These are phyloP conservation scores for Oxyruncus cristatus DNA, from an alignment of 2,113 vertebrate genomes.

Conservation along the genomic window DNA sequence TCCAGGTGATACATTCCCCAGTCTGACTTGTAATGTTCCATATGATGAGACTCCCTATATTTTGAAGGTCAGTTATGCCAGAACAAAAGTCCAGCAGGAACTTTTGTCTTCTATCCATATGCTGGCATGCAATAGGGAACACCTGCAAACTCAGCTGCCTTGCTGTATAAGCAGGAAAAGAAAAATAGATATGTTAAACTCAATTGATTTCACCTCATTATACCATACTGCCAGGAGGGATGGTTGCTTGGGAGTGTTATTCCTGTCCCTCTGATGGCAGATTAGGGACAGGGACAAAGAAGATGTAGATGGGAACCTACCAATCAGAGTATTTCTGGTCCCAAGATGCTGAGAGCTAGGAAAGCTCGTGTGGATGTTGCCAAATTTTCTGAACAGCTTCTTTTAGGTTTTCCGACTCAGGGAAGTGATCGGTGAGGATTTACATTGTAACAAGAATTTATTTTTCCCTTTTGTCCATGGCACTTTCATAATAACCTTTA, in stretches of 20 bases:
- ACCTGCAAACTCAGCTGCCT: background rate
- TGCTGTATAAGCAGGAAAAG: background rate
- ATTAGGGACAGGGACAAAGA: background rate
- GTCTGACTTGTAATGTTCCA: background rate
- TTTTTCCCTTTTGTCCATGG: background rate
- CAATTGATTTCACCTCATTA: background rate
- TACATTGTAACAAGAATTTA: background rate
- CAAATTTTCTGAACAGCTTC: background rate
- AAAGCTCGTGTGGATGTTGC: background rate
- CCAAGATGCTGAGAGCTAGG: background rate
- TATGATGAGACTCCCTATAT: background rate
- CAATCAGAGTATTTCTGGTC: background rate
- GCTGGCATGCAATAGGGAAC: background rate
- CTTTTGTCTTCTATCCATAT: background rate
- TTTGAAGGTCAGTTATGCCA: background rate
- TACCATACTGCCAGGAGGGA: background rate
- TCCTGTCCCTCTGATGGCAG: background rate
- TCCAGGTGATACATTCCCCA: background rate
- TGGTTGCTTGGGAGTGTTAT: background rate
- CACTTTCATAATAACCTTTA: background rate
- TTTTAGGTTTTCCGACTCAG: background rate
- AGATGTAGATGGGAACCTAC: background rate
- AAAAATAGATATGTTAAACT: background rate
- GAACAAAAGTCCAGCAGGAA: background rate
- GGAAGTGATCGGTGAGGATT: background rate